Evolutionary conservation across 2,888 invertebrate genomes (phyloP).

Genomic region (Hybos culiciformis): DNA sequence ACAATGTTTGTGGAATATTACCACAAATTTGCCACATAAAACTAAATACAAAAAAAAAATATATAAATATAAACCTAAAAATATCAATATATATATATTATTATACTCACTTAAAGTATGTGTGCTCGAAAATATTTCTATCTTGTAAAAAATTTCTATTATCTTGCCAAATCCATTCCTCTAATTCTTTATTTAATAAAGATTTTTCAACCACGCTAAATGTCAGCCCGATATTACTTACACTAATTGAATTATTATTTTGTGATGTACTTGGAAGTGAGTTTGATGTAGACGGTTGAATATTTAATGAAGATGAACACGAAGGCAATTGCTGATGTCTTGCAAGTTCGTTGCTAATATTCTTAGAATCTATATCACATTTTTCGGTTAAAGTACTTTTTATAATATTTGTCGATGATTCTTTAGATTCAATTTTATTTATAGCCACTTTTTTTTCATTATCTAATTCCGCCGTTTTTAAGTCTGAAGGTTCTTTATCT

Average conservation of each 20-base stretch:
- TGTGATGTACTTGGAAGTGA: not conserved
- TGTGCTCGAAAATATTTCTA: constrained; percentile 91
- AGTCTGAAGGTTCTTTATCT: not conserved
- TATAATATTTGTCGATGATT: constrained; percentile 14
- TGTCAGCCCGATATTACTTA: too few relatives aligned
- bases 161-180: constrained; percentile 96
- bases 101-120: constrained; percentile 71
- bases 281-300: too few relatives aligned
- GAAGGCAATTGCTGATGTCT: not conserved
- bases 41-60: constrained; percentile 42
- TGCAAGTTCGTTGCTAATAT: constrained; percentile 10
- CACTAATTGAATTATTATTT: not conserved
- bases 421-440: too few relatives aligned
- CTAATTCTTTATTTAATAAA: constrained; percentile 47
- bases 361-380: constrained; percentile 31
- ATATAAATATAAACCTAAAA: not conserved
- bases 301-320: not conserved
- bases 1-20: constrained; percentile 77
- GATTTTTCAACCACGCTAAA: too few relatives aligned
- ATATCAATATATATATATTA: not conserved
- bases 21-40: constrained; percentile 96
- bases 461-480: not conserved
- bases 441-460: constrained; percentile 13
- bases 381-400: constrained; percentile 8
- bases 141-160: constrained; percentile 91